Conservation (phyloP, 2,113 vertebrate species). For the Spermophilus dauricus region DNA sequence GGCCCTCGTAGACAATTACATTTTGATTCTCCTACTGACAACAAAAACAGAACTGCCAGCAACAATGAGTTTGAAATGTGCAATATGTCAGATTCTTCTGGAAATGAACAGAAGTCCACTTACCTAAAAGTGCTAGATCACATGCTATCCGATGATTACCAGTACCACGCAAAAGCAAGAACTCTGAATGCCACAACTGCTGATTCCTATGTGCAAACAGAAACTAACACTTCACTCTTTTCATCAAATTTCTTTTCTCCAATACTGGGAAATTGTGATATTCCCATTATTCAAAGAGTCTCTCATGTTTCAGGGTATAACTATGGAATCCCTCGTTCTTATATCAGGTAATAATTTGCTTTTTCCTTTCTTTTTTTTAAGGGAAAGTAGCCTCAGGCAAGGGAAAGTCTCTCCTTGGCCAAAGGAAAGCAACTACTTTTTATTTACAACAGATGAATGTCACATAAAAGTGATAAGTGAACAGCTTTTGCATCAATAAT, state of each 20-base stretch:
- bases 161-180: conserved; percentile 70
- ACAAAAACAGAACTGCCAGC: conserved; percentile 57
- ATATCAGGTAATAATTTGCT: conserved; percentile 87
- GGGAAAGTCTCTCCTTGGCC: conserved; percentile 7
- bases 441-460: conserved; percentile 54
- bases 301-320: conserved; percentile 91
- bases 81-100: conserved; percentile 66
- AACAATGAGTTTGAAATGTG: conserved; percentile 51
- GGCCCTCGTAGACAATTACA: conserved; percentile 89
- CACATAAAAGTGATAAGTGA: conserved; percentile 21
- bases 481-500: conserved; percentile 44
- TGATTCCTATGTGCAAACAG: conserved; percentile 72
- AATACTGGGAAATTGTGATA: conserved; percentile 81
- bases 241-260: conserved; percentile 81
- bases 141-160: conserved; percentile 75
- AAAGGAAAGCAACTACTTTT: conserved; percentile 12
- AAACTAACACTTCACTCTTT: conserved; percentile 63
- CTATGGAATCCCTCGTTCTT: conserved; percentile 93
- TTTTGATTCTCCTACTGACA: conserved; percentile 87
- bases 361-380: conserved; percentile 43
- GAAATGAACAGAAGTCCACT: conserved; percentile 75
- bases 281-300: conserved; percentile 89
- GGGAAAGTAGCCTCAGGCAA: background rate
- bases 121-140: conserved; percentile 71
- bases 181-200: conserved; percentile 51